Percentiles rank a stretch among this genome's conserved stretches.
These are phyloP conservation scores for Dione juno DNA, from an alignment of 2,888 invertebrate genomes.

Conservation along the genomic window DNA sequence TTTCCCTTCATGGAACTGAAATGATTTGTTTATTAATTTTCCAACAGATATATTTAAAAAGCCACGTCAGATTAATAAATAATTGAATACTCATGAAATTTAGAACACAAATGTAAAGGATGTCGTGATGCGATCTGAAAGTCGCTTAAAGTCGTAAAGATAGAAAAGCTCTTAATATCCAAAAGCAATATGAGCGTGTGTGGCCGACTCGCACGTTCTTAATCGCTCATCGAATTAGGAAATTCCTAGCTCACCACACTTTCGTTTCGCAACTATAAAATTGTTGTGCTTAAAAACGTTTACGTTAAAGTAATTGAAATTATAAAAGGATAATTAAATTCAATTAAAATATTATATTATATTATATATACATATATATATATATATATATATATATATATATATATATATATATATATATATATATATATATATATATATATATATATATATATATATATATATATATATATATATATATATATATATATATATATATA, in stretches of 20 bases:
- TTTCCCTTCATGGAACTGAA: too few relatives aligned
- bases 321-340: background rate
- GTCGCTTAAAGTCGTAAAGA: slow-evolving; percentile 27
- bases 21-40: too few relatives aligned
- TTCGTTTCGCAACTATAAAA: slow-evolving; percentile 70
- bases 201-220: slow-evolving; percentile 77
- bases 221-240: slow-evolving; percentile 77
- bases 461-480: too few relatives aligned
- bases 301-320: background rate
- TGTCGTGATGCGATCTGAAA: background rate
- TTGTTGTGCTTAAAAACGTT: slow-evolving; percentile 42
- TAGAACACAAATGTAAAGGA: background rate
- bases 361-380: background rate
- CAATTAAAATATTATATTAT: too few relatives aligned
- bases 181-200: slow-evolving; percentile 49
- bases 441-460: too few relatives aligned
- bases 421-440: too few relatives aligned
- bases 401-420: too few relatives aligned
- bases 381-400: too few relatives aligned
- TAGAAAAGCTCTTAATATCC: slow-evolving; percentile 33
- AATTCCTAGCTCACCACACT: slow-evolving; percentile 53
- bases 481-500: too few relatives aligned
- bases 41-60: too few relatives aligned
- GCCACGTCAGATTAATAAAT: background rate
- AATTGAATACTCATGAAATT: too few relatives aligned